Evolutionary conservation across 2,797 vertebrate genomes (phyloP).

Genomic region (Glossophaga mutica): DNA sequence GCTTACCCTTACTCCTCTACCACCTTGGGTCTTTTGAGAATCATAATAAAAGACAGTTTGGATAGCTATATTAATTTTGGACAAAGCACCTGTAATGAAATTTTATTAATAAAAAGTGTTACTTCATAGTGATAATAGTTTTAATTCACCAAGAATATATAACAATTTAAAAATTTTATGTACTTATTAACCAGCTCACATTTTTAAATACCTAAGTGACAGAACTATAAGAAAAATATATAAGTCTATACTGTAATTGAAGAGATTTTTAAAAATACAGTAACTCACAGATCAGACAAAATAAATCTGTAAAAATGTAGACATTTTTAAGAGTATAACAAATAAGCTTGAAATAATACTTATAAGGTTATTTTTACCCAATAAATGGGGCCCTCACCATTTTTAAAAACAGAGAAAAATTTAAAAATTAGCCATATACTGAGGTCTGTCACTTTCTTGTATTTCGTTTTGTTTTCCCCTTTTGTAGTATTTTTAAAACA

Average conservation of each 20-base stretch:
- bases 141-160: constrained; percentile 5
- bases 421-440: not conserved
- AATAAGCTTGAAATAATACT: not conserved
- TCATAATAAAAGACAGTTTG: constrained; percentile 12
- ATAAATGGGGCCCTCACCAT: not conserved
- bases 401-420: not conserved
- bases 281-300: not conserved
- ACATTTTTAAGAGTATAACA: not conserved
- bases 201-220: constrained; percentile 16
- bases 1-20: not conserved
- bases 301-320: not conserved
- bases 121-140: constrained; percentile 20
- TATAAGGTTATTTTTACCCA: not conserved
- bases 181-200: constrained; percentile 10
- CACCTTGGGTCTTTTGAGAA: not conserved
- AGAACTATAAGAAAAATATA: constrained; percentile 23
- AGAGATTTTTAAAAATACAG: not conserved
- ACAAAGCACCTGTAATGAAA: constrained; percentile 30
- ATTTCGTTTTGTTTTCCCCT: not conserved
- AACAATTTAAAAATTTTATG: constrained; percentile 16
- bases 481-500: not conserved
- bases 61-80: not conserved
- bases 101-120: not conserved
- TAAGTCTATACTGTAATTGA: not conserved
- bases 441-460: not conserved